Evolutionary conservation across 2,797 vertebrate species (phyloP), one percentile per base, ranked within the genome.

Genomic region (Scyliorhinus canicula): DNA sequence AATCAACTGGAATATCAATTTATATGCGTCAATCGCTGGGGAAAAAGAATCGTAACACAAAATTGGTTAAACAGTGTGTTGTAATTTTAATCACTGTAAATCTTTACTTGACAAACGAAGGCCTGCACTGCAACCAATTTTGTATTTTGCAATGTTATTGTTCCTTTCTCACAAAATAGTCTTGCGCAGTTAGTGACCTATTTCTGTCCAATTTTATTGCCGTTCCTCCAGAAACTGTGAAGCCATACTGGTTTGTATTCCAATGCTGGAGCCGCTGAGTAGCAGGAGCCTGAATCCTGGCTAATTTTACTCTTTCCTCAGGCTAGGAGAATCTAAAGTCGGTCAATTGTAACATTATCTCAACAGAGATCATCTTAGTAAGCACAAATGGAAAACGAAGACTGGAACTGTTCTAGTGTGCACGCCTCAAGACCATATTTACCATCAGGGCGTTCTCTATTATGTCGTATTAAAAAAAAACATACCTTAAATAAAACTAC

Each of bases 1-100:
- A 95, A 96, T 96, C 96, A 96, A 96, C 96, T 95, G 96, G 96
- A 79, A 86, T 31, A 74, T n/a, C 69, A 35, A 74, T 74, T n/a
- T 74, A 52, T 12, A 31, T 26, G 52, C 50, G 52, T 31, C 47
- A 86, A 26, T 52, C 26, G 40, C n/a, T 47, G 44, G 44, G 47
- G 6, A 84, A 47, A 7, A 14, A n/a, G n/a, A n/a, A n/a, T n/a
- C n/a, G n/a, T n/a, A n/a, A n/a, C n/a, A 52, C 24, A 52, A 47
- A 86, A 28, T 86, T 86, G 19, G 19, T 28, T 85, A 84, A 40
- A 82, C 24, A 84, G 40, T 50, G 21, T 40, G 44, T 24, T 84
- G 82, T 21, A 85, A 24, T 85, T 44, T 16, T 26, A 85, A 11
- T 9, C 82, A 50, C 82, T 50, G 82, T 24, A 11, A 44, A 44